Evolutionary conservation across 2,113 vertebrate species (phyloP), one percentile per base, ranked within the genome.

Genomic region (Percina caprodes): DNA sequence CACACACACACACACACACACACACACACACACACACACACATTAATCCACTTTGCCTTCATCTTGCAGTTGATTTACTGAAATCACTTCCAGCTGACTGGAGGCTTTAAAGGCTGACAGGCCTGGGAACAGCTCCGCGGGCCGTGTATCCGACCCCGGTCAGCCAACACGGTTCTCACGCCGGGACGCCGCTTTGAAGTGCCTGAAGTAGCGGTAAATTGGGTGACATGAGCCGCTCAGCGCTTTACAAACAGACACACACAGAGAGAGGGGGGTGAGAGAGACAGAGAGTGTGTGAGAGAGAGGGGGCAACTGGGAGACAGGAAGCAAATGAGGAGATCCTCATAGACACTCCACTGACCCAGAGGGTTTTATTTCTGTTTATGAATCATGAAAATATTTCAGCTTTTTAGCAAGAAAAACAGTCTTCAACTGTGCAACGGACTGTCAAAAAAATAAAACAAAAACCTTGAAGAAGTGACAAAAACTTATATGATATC

Each of bases 131-230:
- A 3, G 48, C 75, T 82, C 93, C 85, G 68, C 74, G 74, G 55
- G 19, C 88, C 89, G 90, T 94, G 95, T 96, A 95, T 93, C 94
- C 87, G 75, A 88, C 30, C 94, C 92, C 92, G 89, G 86, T 93
- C 94, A 89, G 84, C 83, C 88, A 89, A 74, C 86, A 92, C 68
- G 46, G 86, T 95, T 96, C 95, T 96, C 94, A 94, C 79, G 90
- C 92, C 92, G 91, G 88, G 89, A 79, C 75, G 54, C 60, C 69
- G 66, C 94, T 96, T 95, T 96, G 91, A 96, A 96, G 94, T 94
- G 91, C 91, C 89, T 75, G 16, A 42, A 42, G 39, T 42, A 10
- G 93, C 91, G 89, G 88, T 94, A 93, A 88, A 92, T 87, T 82
- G 81, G 85, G 81, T 85, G 90, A 90, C 61, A 59, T 69, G 51